Percentiles rank a stretch among this genome's conserved stretches.
These are phyloP conservation scores for Nemurella pictetii DNA, from an alignment of 2,888 invertebrate species.

Conservation along the genomic window DNA sequence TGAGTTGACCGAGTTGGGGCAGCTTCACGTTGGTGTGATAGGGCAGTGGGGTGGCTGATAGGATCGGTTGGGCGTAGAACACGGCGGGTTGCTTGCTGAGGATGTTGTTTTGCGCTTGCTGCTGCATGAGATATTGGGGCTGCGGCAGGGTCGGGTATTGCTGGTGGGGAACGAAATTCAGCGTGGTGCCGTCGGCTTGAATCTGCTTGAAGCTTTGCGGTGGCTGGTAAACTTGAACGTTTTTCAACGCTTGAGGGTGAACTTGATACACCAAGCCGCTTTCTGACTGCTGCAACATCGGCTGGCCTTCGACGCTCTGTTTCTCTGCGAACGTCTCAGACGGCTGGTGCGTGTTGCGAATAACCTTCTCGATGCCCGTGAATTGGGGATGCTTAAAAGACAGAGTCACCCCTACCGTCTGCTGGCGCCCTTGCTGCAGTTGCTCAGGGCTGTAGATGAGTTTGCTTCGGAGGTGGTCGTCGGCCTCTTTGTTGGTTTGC, in stretches of 20 bases:
- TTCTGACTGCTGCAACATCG: neutral
- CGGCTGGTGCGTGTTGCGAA: neutral
- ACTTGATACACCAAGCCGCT: constrained; percentile 6
- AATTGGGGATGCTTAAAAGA: neutral
- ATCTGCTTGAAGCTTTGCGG: neutral
- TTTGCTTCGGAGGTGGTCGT: neutral
- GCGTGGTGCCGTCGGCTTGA: neutral
- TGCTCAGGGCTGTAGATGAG: neutral
- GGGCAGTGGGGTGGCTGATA: neutral
- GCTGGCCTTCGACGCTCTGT: neutral
- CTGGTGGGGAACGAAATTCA: neutral
- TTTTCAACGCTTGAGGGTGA: constrained; percentile 3
- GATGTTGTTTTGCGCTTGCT: neutral
- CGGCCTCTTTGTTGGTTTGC: neutral
- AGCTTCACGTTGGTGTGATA: neutral
- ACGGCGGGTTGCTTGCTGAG: neutral
- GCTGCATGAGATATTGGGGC: constrained; percentile 17
- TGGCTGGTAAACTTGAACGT: neutral
- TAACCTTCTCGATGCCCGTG: neutral
- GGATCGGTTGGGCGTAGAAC: neutral
- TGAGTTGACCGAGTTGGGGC: neutral
- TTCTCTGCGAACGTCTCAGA: neutral
- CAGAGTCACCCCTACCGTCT: constrained; percentile 8
- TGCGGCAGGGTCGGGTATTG: neutral
- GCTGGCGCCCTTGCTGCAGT: neutral